Evolutionary conservation across 2,113 vertebrate genomes (phyloP).

Genomic region (Cryptomyrus ogoouensis): DNA sequence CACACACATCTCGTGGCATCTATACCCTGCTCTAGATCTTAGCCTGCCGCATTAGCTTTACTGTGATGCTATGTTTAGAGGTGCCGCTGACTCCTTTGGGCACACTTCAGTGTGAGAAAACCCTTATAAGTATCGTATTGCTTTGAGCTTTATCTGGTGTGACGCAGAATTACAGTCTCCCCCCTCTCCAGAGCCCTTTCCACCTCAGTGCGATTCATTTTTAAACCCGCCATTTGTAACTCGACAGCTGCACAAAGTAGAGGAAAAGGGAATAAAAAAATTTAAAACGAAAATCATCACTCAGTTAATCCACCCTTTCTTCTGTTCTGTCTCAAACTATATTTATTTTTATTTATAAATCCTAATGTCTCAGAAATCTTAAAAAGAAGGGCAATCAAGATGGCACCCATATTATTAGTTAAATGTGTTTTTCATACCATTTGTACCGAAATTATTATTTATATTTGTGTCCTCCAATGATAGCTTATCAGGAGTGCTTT

Average conservation of each 20-base stretch:
- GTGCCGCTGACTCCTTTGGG: not conserved
- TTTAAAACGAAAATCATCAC: not conserved
- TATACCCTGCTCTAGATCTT: not conserved
- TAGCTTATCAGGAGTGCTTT: not conserved
- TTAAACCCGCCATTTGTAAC: not conserved
- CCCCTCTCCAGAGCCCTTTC: not conserved
- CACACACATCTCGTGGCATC: not conserved
- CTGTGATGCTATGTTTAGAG: constrained; percentile 14
- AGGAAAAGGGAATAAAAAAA: not conserved
- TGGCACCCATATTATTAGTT: not conserved
- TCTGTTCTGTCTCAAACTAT: not conserved
- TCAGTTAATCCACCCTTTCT: not conserved
- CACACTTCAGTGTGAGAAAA: constrained; percentile 1
- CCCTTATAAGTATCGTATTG: not conserved
- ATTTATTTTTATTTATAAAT: not conserved
- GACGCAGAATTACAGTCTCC: not conserved
- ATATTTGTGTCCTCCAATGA: not conserved
- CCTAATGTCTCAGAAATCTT: not conserved
- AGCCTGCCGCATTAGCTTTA: constrained; percentile 6
- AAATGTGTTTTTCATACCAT: not conserved
- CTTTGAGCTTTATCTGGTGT: constrained; percentile 12
- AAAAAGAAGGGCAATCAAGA: not conserved
- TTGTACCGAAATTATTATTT: not conserved
- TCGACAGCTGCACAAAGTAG: not conserved
- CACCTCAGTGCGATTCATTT: not conserved